These are phyloP conservation scores for Smittia sp. DNA, from an alignment of 2,888 invertebrate species.

Conservation along the genomic window DNA sequence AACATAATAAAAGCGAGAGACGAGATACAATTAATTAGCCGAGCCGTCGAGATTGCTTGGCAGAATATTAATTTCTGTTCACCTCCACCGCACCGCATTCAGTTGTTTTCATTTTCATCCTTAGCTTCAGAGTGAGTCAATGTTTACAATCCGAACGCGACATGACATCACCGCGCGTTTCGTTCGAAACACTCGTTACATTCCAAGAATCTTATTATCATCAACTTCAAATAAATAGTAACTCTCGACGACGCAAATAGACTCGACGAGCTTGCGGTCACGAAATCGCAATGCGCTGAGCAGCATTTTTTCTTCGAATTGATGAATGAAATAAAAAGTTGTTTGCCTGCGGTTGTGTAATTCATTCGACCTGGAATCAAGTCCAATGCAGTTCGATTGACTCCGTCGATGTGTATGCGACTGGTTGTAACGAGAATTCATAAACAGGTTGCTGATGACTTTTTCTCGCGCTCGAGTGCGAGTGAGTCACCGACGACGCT, in stretches of 20 bases:
- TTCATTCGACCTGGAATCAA: not conserved
- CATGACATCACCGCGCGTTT: constrained; percentile 28
- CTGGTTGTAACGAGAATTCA: not conserved
- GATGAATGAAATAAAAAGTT: constrained; percentile 10
- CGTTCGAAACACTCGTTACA: constrained; percentile 25
- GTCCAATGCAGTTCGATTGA: not conserved
- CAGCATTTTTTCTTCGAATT: not conserved
- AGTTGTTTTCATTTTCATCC: not conserved
- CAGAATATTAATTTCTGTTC: not conserved
- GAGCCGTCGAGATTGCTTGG: not conserved
- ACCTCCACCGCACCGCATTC: not conserved
- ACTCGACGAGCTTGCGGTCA: not conserved
- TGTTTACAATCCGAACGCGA: too few relatives aligned
- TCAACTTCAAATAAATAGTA: not conserved
- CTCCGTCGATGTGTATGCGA: not conserved
- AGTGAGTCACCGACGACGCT: not conserved
- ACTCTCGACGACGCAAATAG: constrained; percentile 1
- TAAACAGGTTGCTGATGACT: constrained; percentile 14
- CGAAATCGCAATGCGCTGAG: not conserved
- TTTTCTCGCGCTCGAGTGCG: not conserved
- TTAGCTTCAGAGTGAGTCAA: not conserved
- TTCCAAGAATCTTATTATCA: constrained; percentile 25
- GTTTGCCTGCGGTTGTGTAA: constrained; percentile 6
- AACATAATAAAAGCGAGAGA: not conserved
- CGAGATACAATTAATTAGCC: constrained; percentile 2